A percentile compares a stretch with the other conserved stretches of the same genome.
These are phyloP conservation scores for Menura novaehollandiae DNA, from an alignment of 2,113 vertebrate genomes.

Conservation along the genomic window DNA sequence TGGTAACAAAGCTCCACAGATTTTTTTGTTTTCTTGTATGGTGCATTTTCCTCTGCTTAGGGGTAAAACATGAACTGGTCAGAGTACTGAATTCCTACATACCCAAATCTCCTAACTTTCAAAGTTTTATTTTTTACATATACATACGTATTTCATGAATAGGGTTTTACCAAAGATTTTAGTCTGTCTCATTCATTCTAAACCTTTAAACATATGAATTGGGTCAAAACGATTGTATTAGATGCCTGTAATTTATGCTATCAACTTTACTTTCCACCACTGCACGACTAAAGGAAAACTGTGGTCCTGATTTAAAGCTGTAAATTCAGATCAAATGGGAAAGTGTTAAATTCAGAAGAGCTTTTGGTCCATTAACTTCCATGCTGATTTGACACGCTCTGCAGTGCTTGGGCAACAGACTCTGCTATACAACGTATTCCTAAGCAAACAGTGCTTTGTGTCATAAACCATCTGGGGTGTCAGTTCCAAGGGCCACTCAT, in stretches of 20 bases:
- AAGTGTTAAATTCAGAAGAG: conserved; percentile 70
- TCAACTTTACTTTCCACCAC: neutral
- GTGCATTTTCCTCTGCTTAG: neutral
- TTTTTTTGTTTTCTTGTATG: fast-evolving
- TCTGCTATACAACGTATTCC: conserved; percentile 62
- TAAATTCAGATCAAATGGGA: conserved; percentile 72
- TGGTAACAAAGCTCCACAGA: neutral
- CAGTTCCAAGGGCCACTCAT: conserved; percentile 54
- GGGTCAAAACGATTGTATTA: neutral
- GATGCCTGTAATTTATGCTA: neutral
- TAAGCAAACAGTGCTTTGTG: conserved; percentile 77
- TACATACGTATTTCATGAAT: neutral
- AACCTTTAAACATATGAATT: neutral
- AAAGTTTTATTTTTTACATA: neutral
- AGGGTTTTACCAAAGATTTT: neutral
- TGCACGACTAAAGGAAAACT: neutral
- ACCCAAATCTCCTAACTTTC: neutral
- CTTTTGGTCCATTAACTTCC: conserved; percentile 74
- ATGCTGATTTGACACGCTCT: conserved; percentile 71
- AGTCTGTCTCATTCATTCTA: neutral
- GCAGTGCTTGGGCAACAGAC: conserved; percentile 69
- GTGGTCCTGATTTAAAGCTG: conserved; percentile 34
- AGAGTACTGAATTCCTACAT: neutral
- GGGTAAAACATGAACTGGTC: neutral
- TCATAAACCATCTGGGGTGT: conserved; percentile 77